phyloP scores from a whole-genome alignment of 2,888 invertebrate species.

The Mechanitis mazaeus region DNA sequence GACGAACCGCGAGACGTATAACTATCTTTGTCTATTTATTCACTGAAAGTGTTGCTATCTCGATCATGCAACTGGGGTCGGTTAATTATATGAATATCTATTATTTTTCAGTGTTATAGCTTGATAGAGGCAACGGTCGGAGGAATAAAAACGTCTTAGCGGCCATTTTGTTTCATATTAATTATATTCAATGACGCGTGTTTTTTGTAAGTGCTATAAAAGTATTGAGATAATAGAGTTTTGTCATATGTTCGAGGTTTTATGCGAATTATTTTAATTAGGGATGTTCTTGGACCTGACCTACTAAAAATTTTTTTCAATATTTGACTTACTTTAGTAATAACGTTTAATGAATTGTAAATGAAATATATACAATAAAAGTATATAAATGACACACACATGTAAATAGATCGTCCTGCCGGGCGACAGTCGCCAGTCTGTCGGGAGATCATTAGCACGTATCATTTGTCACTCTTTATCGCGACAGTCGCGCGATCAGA shows the following conservation, averaged over 20 bases:
- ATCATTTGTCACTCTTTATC: constrained; percentile 59
- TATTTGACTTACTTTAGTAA: neutral
- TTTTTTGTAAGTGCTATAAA: constrained; percentile 18
- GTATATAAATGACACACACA: neutral
- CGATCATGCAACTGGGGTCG: constrained; percentile 46
- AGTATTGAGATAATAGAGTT: constrained; percentile 7
- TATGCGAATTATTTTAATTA: constrained; percentile 4
- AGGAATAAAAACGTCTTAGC: constrained; percentile 44
- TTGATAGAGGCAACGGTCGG: constrained; percentile 62
- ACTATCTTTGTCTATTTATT: constrained; percentile 46
- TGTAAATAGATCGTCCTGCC: neutral
- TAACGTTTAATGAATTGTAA: neutral
- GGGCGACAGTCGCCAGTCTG: neutral
- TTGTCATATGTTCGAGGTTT: constrained; percentile 8
- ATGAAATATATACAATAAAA: neutral
- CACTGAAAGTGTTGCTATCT: constrained; percentile 30
- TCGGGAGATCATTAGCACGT: constrained; percentile 44
- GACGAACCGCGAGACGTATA: constrained; percentile 45
- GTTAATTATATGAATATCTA: constrained; percentile 73
- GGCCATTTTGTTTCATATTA: constrained; percentile 53
- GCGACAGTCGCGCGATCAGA: constrained; percentile 49
- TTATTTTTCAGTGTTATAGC: constrained; percentile 70
- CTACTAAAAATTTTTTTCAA: neutral
- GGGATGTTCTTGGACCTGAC: neutral
- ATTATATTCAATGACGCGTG: constrained; percentile 60